Conservation (phyloP, 2,797 vertebrate genomes). For the Channa striata region DNA sequence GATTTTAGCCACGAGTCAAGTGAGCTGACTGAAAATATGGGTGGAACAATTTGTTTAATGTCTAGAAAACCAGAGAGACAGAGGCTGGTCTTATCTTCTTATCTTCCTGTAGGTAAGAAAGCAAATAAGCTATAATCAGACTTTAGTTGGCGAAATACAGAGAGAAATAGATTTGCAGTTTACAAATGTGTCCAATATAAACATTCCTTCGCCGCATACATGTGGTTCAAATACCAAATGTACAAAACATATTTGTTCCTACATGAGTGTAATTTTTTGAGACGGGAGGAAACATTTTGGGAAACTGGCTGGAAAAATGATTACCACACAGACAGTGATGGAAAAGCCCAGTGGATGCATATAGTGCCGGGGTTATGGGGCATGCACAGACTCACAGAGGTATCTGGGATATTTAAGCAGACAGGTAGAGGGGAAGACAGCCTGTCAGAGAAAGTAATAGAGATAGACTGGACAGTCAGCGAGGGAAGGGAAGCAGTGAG, state of each 20-base stretch:
- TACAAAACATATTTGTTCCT: not conserved
- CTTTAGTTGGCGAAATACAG: not conserved
- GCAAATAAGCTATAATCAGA: not conserved
- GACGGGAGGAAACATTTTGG: constrained; percentile 2
- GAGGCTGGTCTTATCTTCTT: not conserved
- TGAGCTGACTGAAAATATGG: not conserved
- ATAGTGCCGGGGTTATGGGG: constrained; percentile 11
- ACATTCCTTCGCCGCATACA: not conserved
- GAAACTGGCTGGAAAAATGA: not conserved
- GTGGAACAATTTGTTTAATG: too few species aligned
- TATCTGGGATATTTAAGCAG: constrained; percentile 55
- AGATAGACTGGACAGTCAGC: constrained; percentile 44
- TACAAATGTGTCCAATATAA: not conserved
- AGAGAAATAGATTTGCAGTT: not conserved
- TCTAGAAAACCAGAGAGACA: not conserved
- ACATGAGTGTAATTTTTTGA: not conserved
- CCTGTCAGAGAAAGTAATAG: constrained; percentile 50
- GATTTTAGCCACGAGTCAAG: not conserved
- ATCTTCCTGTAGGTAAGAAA: not conserved
- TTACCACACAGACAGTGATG: constrained; percentile 29
- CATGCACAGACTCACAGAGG: constrained; percentile 33
- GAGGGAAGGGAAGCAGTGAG: constrained; percentile 24
- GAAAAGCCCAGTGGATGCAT: constrained; percentile 17
- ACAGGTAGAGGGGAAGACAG: constrained; percentile 48
- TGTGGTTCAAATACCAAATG: not conserved